Evolutionary conservation across 2,797 vertebrate species (phyloP).

Genomic region (Adelosebastes latens): DNA sequence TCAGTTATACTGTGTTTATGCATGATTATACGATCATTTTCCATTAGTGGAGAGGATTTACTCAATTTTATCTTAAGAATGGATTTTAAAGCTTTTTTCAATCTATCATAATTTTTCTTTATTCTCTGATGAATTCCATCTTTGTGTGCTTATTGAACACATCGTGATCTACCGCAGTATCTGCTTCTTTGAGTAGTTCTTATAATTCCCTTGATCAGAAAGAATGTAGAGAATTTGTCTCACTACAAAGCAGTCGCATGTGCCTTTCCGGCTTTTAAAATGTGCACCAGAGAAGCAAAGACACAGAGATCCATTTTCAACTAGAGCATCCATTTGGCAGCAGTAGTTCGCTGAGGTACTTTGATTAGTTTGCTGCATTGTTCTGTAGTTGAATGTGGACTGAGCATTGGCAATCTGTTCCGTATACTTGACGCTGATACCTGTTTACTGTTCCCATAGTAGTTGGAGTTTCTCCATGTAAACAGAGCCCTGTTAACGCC

Average conservation of each 20-base stretch:
- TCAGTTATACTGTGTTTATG: not conserved
- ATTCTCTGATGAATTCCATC: not conserved
- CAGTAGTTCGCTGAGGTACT: not conserved
- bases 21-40: not conserved
- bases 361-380: not conserved
- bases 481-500: not conserved
- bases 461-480: not conserved
- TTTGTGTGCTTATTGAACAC: not conserved
- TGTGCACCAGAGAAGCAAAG: not conserved
- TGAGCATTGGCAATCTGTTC: not conserved
- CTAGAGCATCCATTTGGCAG: not conserved
- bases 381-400: not conserved
- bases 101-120: not conserved
- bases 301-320: not conserved
- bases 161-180: not conserved
- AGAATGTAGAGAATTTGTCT: conserved; percentile 50
- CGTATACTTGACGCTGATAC: not conserved
- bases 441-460: not conserved
- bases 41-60: not conserved
- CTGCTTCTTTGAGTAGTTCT: not conserved
- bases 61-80: not conserved
- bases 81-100: not conserved
- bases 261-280: conserved; percentile 15
- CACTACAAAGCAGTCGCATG: conserved; percentile 34
- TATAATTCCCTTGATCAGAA: conserved; percentile 27